Evolutionary conservation across 2,888 invertebrate species (phyloP).

Genomic region (Drosophila kambysellisi): DNA sequence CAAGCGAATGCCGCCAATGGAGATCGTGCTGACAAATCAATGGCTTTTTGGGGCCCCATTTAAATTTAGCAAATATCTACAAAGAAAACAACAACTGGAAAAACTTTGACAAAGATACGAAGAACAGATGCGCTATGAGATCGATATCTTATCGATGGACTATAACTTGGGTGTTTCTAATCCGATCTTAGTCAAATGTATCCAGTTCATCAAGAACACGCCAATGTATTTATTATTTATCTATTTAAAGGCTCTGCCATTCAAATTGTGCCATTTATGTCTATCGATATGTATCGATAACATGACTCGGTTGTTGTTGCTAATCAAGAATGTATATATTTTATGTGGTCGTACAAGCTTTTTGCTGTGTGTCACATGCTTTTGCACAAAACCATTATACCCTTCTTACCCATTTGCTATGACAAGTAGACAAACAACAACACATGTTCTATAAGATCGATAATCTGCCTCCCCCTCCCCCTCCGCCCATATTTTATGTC

Average conservation of each 20-base stretch:
- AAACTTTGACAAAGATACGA: constrained; percentile 38
- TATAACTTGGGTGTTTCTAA: neutral
- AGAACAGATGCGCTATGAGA: constrained; percentile 18
- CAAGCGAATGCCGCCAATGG: constrained; percentile 24
- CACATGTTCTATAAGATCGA: neutral
- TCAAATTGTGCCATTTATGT: neutral
- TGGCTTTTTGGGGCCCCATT: constrained; percentile 48
- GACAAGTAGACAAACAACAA: neutral
- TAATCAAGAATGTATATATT: neutral
- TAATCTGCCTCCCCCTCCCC: neutral
- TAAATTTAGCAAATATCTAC: constrained; percentile 65
- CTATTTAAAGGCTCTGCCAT: neutral
- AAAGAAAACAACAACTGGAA: constrained; percentile 16
- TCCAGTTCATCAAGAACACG: neutral
- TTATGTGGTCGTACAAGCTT: neutral
- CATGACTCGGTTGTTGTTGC: neutral
- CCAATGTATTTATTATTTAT: neutral
- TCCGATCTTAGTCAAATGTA: neutral
- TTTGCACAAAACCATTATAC: neutral
- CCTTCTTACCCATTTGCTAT: neutral
- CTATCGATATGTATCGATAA: neutral
- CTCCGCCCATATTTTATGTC: neutral
- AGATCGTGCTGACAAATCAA: constrained; percentile 72
- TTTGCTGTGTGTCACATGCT: neutral
- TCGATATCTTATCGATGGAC: neutral